phyloP scores from a whole-genome alignment of 2,888 invertebrate genomes.

The Ephialtes manifestator region DNA sequence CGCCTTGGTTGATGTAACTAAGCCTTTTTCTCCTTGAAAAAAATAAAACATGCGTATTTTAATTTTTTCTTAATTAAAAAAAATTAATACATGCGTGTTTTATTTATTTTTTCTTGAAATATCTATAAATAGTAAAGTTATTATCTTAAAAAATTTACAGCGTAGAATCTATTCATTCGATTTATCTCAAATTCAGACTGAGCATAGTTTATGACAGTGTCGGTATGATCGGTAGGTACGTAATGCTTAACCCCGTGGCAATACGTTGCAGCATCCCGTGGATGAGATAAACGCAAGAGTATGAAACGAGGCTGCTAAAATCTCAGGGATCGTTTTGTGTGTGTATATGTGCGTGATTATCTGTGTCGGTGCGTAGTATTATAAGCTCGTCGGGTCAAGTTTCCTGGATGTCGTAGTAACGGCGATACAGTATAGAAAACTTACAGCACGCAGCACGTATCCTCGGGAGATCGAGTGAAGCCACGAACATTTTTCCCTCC shows the following conservation, averaged over 20 bases:
- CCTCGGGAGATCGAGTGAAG: slow-evolving; percentile 33
- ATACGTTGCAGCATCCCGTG: slow-evolving; percentile 25
- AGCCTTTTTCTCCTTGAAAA: no score
- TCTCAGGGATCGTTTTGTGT: slow-evolving; percentile 22
- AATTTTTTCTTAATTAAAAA: no score
- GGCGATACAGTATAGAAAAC: slow-evolving; percentile 23
- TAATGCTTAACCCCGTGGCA: slow-evolving; percentile 55
- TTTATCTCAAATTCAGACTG: no score
- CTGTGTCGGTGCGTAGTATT: slow-evolving; percentile 29
- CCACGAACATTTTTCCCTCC: not conserved
- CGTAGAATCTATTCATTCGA: no score
- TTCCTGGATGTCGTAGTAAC: slow-evolving; percentile 29
- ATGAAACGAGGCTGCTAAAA: slow-evolving; percentile 29
- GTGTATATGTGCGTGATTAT: slow-evolving; percentile 26
- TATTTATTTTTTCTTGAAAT: no score
- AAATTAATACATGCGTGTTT: no score
- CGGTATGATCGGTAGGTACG: slow-evolving; percentile 42
- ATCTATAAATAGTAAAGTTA: no score
- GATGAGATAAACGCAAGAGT: slow-evolving; percentile 54
- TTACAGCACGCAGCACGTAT: slow-evolving; percentile 29
- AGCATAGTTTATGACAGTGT: no score
- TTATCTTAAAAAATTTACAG: no score
- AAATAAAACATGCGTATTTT: no score
- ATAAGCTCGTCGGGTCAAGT: slow-evolving; percentile 31
- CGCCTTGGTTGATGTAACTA: no score